phyloP scores from a whole-genome alignment of 2,888 invertebrate species.

The Torymus texanus region DNA sequence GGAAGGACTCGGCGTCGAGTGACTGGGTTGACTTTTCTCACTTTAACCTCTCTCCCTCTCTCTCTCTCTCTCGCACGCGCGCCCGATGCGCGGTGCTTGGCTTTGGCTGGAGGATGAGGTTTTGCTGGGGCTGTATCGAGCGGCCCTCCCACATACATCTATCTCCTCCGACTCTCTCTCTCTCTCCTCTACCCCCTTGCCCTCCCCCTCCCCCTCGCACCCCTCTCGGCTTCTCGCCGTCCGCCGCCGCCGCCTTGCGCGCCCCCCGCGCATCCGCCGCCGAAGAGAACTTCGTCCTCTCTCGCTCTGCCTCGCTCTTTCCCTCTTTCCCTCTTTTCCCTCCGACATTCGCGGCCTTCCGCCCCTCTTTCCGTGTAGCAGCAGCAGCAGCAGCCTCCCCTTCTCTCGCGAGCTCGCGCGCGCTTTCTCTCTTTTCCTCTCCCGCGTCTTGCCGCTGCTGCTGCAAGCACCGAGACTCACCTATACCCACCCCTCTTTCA shows the following conservation, averaged over 20 bases:
- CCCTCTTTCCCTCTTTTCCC: slow-evolving; percentile 71
- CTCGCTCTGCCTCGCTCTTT: too few relatives aligned
- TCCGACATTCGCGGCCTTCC: slow-evolving; percentile 72
- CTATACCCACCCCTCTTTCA: slow-evolving; percentile 48
- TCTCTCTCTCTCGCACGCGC: slow-evolving; percentile 26
- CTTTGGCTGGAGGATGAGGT: slow-evolving; percentile 65
- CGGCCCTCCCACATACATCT: slow-evolving; percentile 76
- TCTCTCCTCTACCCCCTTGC: slow-evolving; percentile 52
- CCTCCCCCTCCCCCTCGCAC: slow-evolving; percentile 31
- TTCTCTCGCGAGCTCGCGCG: slow-evolving; percentile 61
- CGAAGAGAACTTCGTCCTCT: slow-evolving; percentile 58
- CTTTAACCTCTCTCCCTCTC: slow-evolving; percentile 68
- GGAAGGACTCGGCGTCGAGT: slow-evolving; percentile 65
- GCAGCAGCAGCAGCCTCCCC: slow-evolving; percentile 65
- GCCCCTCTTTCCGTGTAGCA: slow-evolving; percentile 65
- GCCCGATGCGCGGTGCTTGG: slow-evolving; percentile 73
- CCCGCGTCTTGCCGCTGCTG: slow-evolving; percentile 54
- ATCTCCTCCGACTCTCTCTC: slow-evolving; percentile 71
- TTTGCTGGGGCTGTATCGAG: slow-evolving; percentile 75
- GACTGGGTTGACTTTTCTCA: slow-evolving; percentile 75
- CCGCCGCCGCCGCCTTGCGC: slow-evolving; percentile 60
- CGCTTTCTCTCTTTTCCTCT: slow-evolving; percentile 60
- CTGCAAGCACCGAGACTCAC: slow-evolving; percentile 53
- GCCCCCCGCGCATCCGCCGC: slow-evolving; percentile 48
- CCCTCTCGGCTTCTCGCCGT: slow-evolving; percentile 49